Evolutionary conservation across 1,140 invertebrate species (phyloP).

Genomic region (Brachionus sp.): DNA sequence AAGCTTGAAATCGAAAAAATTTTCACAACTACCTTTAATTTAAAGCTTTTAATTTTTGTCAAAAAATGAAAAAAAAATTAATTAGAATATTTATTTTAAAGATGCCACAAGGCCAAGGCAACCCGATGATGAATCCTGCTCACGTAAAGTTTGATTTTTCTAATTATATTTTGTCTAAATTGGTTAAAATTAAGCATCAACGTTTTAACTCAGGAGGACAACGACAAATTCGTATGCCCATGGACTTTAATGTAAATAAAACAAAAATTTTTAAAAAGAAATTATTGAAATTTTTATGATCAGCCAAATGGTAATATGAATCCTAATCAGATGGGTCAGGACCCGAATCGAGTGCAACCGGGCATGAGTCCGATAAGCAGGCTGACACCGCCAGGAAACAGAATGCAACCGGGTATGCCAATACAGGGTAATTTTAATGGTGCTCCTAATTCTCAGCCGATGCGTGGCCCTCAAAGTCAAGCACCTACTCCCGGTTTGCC

Average conservation of each 20-base stretch:
- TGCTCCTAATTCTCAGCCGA: neutral
- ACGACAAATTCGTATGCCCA: conserved; percentile 15
- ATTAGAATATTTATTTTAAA: neutral
- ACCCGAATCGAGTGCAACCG: conserved; percentile 11
- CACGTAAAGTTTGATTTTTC: neutral
- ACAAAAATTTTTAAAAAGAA: neutral
- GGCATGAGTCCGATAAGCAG: conserved; percentile 41
- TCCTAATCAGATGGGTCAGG: neutral
- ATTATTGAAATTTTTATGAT: neutral
- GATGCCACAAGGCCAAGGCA: neutral
- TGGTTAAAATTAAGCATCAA: neutral
- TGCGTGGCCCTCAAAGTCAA: conserved; percentile 15
- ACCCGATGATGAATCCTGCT: conserved; percentile 21
- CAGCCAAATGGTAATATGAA: neutral
- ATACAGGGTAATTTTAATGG: conserved; percentile 28
- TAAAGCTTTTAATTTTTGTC: neutral
- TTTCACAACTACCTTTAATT: neutral
- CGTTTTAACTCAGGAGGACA: neutral
- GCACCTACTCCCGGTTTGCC: conserved; percentile 25
- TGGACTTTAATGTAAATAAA: conserved; percentile 31
- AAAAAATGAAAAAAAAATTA: neutral
- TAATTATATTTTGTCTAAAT: neutral
- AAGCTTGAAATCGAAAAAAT: neutral
- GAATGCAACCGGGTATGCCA: conserved; percentile 36
- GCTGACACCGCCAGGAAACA: conserved; percentile 27